Conservation (phyloP, 2,797 vertebrate genomes). For the Neosalanx taihuensis region DNA sequence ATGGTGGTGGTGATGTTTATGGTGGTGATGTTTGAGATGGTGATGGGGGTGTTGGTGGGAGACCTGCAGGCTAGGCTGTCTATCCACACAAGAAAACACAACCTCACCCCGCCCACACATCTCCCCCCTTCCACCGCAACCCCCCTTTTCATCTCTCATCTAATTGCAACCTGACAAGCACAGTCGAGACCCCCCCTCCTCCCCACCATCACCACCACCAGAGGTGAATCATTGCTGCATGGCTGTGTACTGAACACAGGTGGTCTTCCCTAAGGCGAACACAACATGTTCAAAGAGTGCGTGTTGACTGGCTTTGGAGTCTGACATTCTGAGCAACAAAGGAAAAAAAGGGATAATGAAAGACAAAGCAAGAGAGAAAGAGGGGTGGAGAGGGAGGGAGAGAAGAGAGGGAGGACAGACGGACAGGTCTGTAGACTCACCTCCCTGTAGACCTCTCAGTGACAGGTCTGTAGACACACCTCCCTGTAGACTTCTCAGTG, state of each 20-base stretch:
- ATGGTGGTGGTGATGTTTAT: no score
- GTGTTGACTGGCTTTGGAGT: slow-evolving; percentile 35
- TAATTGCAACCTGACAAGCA: slow-evolving; percentile 53
- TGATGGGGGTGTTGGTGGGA: neutral
- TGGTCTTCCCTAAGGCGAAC: slow-evolving; percentile 27
- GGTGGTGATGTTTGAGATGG: neutral
- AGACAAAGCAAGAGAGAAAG: neutral
- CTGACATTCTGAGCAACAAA: neutral
- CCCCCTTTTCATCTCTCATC: slow-evolving; percentile 23
- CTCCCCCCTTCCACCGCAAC: neutral
- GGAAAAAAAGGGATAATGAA: no score
- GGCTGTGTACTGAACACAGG: slow-evolving; percentile 7
- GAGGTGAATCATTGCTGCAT: slow-evolving; percentile 11
- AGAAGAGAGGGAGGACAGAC: neutral
- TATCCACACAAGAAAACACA: no score
- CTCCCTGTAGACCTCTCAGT: no score
- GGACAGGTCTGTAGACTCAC: no score
- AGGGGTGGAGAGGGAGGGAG: neutral
- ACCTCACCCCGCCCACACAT: no score
- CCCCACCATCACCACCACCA: no score
- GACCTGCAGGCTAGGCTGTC: neutral
- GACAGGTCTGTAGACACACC: no score
- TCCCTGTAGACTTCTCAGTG: no score
- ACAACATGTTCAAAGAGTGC: slow-evolving; percentile 4
- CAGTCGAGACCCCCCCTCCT: slow-evolving; percentile 26